Evolutionary conservation across 2,113 vertebrate genomes (phyloP).

Genomic region (Tragelaphus strepsiceros): DNA sequence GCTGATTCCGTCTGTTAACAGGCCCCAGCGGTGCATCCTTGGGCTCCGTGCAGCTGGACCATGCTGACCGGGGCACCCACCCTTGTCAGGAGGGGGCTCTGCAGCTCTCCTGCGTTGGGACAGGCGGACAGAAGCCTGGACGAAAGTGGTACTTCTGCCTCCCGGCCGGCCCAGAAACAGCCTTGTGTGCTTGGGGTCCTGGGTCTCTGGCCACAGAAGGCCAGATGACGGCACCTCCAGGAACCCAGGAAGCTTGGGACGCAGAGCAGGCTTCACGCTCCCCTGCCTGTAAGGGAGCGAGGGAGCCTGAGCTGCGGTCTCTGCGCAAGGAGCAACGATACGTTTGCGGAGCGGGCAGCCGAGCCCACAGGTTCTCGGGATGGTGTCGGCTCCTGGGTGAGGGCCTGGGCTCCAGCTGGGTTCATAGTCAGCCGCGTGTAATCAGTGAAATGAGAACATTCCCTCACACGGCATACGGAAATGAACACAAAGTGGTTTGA

Average conservation of each 20-base stretch:
- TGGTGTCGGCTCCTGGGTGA: neutral
- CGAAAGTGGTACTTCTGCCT: neutral
- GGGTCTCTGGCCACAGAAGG: neutral
- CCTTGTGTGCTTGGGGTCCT: neutral
- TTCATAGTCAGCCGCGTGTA: neutral
- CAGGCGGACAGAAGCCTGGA: neutral
- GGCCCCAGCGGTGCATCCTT: accelerated
- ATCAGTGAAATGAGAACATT: neutral
- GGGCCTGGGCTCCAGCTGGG: neutral
- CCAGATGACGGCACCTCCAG: neutral
- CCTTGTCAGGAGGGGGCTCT: neutral
- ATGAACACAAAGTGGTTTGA: neutral
- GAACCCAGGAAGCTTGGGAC: neutral
- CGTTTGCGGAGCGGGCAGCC: neutral
- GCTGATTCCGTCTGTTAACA: neutral
- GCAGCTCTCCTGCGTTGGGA: neutral
- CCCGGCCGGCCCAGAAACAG: neutral
- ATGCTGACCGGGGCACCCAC: neutral
- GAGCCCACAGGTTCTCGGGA: accelerated
- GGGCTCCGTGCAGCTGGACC: neutral
- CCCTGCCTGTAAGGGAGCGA: neutral
- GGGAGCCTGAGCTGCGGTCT: neutral
- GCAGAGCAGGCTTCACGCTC: neutral
- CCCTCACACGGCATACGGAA: neutral
- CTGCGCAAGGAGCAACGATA: neutral